Base-by-base conservation (phyloP, 1,140 invertebrate species). In the Sitophilus oryzae region DNA sequence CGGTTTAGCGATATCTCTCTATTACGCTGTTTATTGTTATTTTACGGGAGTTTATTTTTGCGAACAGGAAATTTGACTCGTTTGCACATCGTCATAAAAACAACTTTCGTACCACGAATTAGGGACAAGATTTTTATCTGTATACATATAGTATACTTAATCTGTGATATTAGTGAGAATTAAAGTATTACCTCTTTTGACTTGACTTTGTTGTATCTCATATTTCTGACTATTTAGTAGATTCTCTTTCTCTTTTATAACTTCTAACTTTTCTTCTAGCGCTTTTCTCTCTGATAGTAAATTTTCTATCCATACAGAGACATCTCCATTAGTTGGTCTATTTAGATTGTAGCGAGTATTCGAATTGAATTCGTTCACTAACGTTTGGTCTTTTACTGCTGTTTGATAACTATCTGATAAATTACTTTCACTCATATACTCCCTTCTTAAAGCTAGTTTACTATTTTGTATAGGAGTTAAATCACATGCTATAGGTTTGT, bases 241-340 rank as follows among this genome's bases (percentile, higher is more conserved):
- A 47, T 52, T 35, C 18, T 48, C 11, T 43, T 52, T 60, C 22
- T 54, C 41, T 5, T 25, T 36, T n/a, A 59, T 41, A 23, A 64
- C 38, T 25, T 37, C 47, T 38, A 65, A 58, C 46, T 56, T 44
- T 21, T 52, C 51, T 54, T 65, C 61, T 20, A 65, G 48, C 9
- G 37, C 10, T 22, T 25, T 40, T 41, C 40, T 18, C 51, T 65
- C 51, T 18, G 43, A 30, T 20, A 51, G 23, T 11, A 64, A 56
- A 53, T 64, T 52, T 9, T 49, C 16, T 11, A 38, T 38, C 53
- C 51, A 60, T 5, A 23, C 40, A 30, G 37, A 41, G 3, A 57
- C 35, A 59, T 47, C 23, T 37, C 44, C 41, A 16, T 47, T 30
- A 5, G 52, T 41, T 38, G 56, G 52, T 56, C 58, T 49, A 43